Conservation (phyloP, 2,797 vertebrate genomes). For the Hyperoplus immaculatus region DNA sequence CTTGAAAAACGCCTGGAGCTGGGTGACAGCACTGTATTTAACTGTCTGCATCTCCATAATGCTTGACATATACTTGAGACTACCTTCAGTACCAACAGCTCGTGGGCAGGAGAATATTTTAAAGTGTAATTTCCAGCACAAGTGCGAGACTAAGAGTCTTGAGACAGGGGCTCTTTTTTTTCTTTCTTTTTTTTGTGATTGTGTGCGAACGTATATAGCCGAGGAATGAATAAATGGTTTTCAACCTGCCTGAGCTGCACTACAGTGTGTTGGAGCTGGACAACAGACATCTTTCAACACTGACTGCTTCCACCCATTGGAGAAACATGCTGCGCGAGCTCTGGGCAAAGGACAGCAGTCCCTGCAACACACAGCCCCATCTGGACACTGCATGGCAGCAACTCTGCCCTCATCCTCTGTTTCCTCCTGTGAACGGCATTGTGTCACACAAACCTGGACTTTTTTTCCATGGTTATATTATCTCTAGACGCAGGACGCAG, state of each 20-base stretch:
- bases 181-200: constrained; percentile 14
- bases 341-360: constrained; percentile 31
- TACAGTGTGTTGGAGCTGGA: constrained; percentile 27
- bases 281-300: constrained; percentile 37
- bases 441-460: constrained; percentile 38
- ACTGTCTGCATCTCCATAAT: constrained; percentile 34
- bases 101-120: constrained; percentile 37
- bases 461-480: constrained; percentile 39
- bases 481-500: constrained; percentile 41
- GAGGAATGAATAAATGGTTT: constrained; percentile 22
- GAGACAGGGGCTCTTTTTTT: constrained; percentile 34
- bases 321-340: constrained; percentile 57
- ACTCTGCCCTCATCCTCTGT: constrained; percentile 43
- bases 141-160: constrained; percentile 28
- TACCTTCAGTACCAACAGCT: constrained; percentile 31
- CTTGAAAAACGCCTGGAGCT: constrained; percentile 43
- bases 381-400: constrained; percentile 52
- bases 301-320: constrained; percentile 62
- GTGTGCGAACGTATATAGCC: constrained; percentile 11
- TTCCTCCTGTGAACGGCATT: constrained; percentile 39
- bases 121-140: constrained; percentile 32
- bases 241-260: constrained; percentile 31
- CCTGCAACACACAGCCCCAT: constrained; percentile 35
- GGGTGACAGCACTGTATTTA: constrained; percentile 46
- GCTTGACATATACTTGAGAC: constrained; percentile 30